phyloP scores from a whole-genome alignment of 1,140 invertebrate species.

The Helicoverpa armigera region DNA sequence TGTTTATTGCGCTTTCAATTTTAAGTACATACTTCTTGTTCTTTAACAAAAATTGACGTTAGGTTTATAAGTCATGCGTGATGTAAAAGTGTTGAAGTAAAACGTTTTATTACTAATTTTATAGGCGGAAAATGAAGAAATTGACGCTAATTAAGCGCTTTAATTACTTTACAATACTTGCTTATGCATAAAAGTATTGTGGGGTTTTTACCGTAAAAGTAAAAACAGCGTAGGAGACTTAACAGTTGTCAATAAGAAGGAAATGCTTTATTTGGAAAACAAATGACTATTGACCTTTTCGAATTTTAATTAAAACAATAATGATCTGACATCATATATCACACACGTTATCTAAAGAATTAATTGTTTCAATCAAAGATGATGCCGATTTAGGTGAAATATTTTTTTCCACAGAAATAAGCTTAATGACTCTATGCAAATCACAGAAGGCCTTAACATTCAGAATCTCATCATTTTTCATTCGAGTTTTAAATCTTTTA shows the following conservation, averaged over 20 bases:
- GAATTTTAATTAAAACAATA: neutral
- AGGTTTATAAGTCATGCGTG: neutral
- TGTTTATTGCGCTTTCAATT: neutral
- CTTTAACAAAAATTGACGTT: neutral
- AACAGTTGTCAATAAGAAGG: neutral
- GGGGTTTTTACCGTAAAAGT: neutral
- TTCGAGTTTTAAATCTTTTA: neutral
- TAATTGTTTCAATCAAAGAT: conserved; percentile 11
- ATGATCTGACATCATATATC: conserved; percentile 32
- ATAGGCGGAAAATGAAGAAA: neutral
- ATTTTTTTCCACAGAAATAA: conserved; percentile 21
- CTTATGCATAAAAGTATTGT: neutral
- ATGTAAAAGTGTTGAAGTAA: neutral
- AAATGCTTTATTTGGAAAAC: neutral
- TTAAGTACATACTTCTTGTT: neutral
- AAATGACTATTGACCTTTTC: conserved; percentile 34
- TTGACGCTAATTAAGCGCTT: neutral
- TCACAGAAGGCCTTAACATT: conserved; percentile 39
- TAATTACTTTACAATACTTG: neutral
- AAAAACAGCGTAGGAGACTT: conserved; percentile 9
- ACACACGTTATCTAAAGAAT: neutral
- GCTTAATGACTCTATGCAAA: conserved; percentile 27
- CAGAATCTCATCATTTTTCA: conserved; percentile 19
- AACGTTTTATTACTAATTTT: neutral
- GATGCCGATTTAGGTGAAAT: neutral